Base-by-base conservation (phyloP, 2,888 invertebrate genomes). In the Nezara viridula region DNA sequence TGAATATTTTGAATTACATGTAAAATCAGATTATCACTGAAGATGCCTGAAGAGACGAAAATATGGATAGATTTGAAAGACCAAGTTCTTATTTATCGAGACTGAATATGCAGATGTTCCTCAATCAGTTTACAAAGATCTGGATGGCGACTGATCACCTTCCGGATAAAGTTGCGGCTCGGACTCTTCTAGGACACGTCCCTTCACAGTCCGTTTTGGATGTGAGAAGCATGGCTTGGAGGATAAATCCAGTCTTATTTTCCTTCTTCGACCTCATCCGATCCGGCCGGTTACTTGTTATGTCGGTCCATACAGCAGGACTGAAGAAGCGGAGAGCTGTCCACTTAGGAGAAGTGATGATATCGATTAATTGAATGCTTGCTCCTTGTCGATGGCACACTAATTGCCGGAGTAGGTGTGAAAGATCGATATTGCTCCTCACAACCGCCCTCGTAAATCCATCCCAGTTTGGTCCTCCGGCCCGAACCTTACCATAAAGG, bases 311-410 rank as follows among this genome's bases (percentile, higher is more conserved):
- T 24, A 81, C 44, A 24, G n/a, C 40, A n/a, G 44, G 12, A 6
- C n/a, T 0, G n/a, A 81, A 81, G 81, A 44, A 44, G 81, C 44
- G n/a, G n/a, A 6, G n/a, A 44, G 81, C 44, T 81, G 81, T 81
- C 81, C 81, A 81, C 44, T 81, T n/a, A 81, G 14, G n/a, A 81
- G 44, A 81, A 81, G 81, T 44, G 81, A 44, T 47, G 81, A 81
- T 81, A 81, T 81, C 81, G 81, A 81, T n/a, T 81, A 47, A 81
- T 81, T 14, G 81, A 81, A 81, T 81, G 81, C 81, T 40, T 81
- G 81, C 44, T 81, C 44, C 44, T 81, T 81, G 81, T 47, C 81
- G 81, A 81, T 81, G 16, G 81, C 81, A 24, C 44, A 44, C 81
- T 81, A 81, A 81, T 73, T 81, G 81, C 81, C 44, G 40, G 37